Percentiles rank a stretch among this genome's conserved stretches.
Evolutionary conservation across 2,797 vertebrate species (phyloP).

Genomic region (Spondyliosoma cantharus): DNA sequence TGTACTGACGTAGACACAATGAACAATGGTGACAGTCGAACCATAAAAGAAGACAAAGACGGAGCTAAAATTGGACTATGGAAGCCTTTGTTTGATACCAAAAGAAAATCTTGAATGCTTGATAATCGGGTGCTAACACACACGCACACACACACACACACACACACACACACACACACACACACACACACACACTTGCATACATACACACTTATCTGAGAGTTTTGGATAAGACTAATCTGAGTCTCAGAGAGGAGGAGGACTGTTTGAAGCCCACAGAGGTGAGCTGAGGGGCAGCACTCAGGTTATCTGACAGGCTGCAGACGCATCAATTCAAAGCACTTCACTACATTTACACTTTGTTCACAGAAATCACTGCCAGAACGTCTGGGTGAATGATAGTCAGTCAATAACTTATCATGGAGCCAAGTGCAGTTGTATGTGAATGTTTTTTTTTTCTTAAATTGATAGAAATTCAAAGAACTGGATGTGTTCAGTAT

Average conservation of each 20-base stretch:
- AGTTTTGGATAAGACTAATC: constrained; percentile 25
- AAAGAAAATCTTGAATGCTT: constrained; percentile 2
- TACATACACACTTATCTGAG: constrained; percentile 4
- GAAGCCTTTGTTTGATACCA: not conserved
- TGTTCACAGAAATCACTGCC: not conserved
- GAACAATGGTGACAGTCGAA: not conserved
- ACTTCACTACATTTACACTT: not conserved
- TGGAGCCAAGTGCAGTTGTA: not conserved
- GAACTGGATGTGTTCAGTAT: not conserved
- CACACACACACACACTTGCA: not conserved
- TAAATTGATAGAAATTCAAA: not conserved
- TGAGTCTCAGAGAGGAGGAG: constrained; percentile 1
- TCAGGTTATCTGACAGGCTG: not conserved
- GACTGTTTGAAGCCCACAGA: constrained; percentile 10
- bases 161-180: not conserved
- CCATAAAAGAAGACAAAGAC: not conserved
- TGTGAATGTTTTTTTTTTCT: not conserved
- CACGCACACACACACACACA: not conserved
- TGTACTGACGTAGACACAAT: not conserved
- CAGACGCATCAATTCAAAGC: not conserved
- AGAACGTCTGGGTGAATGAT: not conserved
- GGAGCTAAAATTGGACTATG: not conserved
- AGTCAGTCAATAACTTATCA: not conserved
- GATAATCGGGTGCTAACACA: constrained; percentile 5
- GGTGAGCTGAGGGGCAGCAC: constrained; percentile 3